Evolutionary conservation across 2,113 vertebrate genomes (phyloP).

Genomic region (Tragelaphus strepsiceros): DNA sequence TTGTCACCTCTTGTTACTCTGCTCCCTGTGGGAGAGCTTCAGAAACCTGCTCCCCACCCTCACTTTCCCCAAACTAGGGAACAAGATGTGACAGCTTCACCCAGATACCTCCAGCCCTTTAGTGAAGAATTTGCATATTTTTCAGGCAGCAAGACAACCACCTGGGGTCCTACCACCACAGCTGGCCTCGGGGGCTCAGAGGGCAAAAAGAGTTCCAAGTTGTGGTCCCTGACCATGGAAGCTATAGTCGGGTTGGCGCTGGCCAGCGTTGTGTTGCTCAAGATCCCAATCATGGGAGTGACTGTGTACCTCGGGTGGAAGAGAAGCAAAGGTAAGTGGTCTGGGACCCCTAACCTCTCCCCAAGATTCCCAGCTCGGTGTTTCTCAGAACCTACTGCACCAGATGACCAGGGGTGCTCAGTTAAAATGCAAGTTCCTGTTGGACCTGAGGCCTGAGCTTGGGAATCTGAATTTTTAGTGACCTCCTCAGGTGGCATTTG

Average conservation of each 20-base stretch:
- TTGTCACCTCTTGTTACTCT: neutral
- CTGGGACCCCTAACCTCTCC: rapidly evolving
- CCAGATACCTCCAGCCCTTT: too few species aligned
- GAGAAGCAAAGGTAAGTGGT: conserved; percentile 30
- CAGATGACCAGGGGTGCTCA: neutral
- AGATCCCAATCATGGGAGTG: neutral
- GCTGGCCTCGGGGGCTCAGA: rapidly evolving
- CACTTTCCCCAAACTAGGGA: neutral
- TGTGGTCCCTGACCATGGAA: neutral
- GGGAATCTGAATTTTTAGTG: neutral
- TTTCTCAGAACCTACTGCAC: neutral
- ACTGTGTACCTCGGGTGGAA: neutral
- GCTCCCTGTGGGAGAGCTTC: neutral
- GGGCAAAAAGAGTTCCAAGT: rapidly evolving
- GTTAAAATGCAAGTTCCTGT: neutral
- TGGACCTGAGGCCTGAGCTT: neutral
- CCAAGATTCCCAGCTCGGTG: neutral
- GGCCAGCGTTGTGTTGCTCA: neutral
- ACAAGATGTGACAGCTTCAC: neutral
- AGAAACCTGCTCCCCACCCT: neutral
- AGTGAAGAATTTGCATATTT: neutral
- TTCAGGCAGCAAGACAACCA: neutral
- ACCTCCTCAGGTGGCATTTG: neutral
- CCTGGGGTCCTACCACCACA: neutral
- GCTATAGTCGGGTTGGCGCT: neutral